Conservation (phyloP, 2,888 invertebrate species). For the Eupelmus urozonus region DNA sequence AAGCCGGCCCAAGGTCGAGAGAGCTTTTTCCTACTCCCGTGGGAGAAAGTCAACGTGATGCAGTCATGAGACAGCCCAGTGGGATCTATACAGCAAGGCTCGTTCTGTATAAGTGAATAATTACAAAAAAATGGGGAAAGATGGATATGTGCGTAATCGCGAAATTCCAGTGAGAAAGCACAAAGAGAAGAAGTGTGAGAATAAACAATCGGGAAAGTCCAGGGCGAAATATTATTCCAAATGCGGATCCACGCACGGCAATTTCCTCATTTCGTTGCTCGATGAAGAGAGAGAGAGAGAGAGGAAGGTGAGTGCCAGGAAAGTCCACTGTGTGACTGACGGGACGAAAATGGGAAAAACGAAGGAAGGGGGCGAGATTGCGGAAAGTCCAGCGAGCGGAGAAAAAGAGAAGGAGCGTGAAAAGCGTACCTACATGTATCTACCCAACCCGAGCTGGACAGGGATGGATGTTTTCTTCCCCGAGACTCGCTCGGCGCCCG, state of each 20-base stretch:
- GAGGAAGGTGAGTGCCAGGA: not conserved
- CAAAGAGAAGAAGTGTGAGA: too few relatives aligned
- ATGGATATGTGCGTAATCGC: not conserved
- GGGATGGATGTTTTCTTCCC: conserved; percentile 21
- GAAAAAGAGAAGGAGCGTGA: not conserved
- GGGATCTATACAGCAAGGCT: conserved; percentile 46
- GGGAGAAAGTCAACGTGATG: too few relatives aligned
- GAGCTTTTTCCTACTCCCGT: not conserved
- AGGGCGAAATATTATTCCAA: not conserved
- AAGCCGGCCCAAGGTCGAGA: too few relatives aligned
- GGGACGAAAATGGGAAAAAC: not conserved
- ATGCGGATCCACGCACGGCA: not conserved
- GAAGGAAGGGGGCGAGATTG: not conserved
- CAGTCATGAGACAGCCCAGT: too few relatives aligned
- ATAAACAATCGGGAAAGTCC: not conserved
- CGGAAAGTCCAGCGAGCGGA: not conserved
- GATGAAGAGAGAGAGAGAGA: not conserved
- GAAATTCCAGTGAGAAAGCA: not conserved
- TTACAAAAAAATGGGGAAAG: not conserved
- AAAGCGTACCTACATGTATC: too few relatives aligned
- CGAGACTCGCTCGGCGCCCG: not conserved
- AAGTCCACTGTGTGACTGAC: not conserved
- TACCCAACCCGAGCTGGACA: too few relatives aligned
- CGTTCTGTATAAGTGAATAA: conserved; percentile 22
- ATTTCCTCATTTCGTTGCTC: conserved; percentile 4